A percentile compares a stretch with the other conserved stretches of the same genome.
Evolutionary conservation across 2,888 invertebrate species (phyloP).

Genomic region (Sphinx pinastri): DNA sequence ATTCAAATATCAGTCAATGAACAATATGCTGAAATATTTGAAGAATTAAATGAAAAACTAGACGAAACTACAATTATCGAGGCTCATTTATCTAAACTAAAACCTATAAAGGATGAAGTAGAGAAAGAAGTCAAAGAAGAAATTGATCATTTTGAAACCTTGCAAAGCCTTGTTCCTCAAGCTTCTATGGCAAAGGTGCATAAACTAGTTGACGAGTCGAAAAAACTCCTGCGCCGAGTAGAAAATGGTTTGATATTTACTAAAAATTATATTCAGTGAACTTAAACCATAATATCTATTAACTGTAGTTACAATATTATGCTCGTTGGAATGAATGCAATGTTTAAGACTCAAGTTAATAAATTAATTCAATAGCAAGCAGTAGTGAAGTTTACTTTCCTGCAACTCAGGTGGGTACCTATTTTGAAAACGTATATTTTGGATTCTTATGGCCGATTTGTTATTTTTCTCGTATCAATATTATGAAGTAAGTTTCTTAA

Average conservation of each 20-base stretch:
- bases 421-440: too few species aligned
- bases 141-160: slow-evolving; percentile 33
- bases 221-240: slow-evolving; percentile 34
- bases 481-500: too few species aligned
- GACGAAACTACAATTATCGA: slow-evolving; percentile 35
- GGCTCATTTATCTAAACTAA: slow-evolving; percentile 34
- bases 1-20: slow-evolving; percentile 32
- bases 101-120: slow-evolving; percentile 42
- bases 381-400: not conserved
- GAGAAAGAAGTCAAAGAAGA: slow-evolving; percentile 35
- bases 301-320: too few species aligned
- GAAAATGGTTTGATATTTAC: slow-evolving; percentile 31
- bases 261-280: not conserved
- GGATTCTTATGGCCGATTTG: too few species aligned
- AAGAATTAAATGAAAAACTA: slow-evolving; percentile 39
- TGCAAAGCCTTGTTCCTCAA: slow-evolving; percentile 35
- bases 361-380: too few species aligned
- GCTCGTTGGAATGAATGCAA: too few species aligned
- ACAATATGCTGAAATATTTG: slow-evolving; percentile 38
- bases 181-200: slow-evolving; percentile 33
- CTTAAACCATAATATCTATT: not conserved
- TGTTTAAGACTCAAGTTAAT: too few species aligned
- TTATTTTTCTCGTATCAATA: too few species aligned
- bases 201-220: slow-evolving; percentile 30
- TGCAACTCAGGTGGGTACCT: not conserved